These are phyloP conservation scores for Solea solea DNA, from an alignment of 2,113 vertebrate species.

Conservation along the genomic window DNA sequence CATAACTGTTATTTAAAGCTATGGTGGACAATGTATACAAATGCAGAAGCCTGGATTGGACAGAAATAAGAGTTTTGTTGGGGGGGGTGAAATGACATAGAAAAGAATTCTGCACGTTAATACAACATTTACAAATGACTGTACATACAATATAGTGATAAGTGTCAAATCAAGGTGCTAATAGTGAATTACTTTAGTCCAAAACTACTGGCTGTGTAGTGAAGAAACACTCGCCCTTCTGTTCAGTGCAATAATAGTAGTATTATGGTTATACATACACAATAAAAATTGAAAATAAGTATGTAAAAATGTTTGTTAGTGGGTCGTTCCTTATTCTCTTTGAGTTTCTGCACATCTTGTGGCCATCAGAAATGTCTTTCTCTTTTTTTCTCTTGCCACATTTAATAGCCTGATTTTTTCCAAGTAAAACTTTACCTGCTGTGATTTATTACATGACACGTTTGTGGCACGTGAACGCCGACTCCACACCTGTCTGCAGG, in stretches of 20 bases:
- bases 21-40: conserved; percentile 23
- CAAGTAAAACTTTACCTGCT: conserved; percentile 65
- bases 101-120: conserved; percentile 23
- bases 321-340: not conserved
- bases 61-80: conserved; percentile 12
- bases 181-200: conserved; percentile 21
- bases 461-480: conserved; percentile 50
- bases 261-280: too few relatives aligned
- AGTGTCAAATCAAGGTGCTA: conserved; percentile 28
- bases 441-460: conserved; percentile 58
- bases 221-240: not conserved
- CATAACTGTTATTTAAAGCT: conserved; percentile 29
- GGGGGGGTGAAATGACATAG: conserved; percentile 13
- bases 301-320: too few relatives aligned
- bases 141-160: conserved; percentile 5
- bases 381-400: too few relatives aligned
- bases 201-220: conserved; percentile 1
- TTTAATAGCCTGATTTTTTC: conserved; percentile 66
- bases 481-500: conserved; percentile 51
- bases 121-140: conserved; percentile 15
- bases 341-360: not conserved
- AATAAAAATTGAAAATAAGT: too few relatives aligned
- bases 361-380: not conserved
- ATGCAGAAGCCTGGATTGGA: conserved; percentile 1
- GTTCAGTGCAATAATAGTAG: not conserved